Percentiles rank a stretch among this genome's conserved stretches.
These are phyloP conservation scores for Geopemphigus sp. DNA, from an alignment of 1,140 invertebrate species.

Conservation along the genomic window DNA sequence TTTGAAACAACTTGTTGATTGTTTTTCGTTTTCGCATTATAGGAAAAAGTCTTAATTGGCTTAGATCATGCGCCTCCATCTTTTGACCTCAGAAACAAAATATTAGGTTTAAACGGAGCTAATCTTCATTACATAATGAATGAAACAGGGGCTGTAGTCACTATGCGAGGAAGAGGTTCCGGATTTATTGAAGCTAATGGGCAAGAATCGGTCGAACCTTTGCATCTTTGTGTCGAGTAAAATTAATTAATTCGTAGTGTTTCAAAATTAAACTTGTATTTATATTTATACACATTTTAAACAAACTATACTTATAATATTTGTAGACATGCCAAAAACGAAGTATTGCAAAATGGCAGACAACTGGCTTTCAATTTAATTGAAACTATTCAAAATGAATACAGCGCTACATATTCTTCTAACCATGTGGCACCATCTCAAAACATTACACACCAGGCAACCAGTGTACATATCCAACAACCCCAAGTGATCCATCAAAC, in stretches of 20 bases:
- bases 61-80: constrained; percentile 72
- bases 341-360: constrained; percentile 70
- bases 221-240: constrained; percentile 73
- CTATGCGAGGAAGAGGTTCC: constrained; percentile 68
- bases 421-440: constrained; percentile 54
- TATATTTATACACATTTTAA: neutral
- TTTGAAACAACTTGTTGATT: too few relatives aligned
- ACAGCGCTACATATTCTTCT: constrained; percentile 53
- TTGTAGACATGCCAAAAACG: constrained; percentile 65
- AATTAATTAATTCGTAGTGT: neutral
- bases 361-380: constrained; percentile 74
- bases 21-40: constrained; percentile 31
- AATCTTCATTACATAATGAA: constrained; percentile 74
- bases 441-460: constrained; percentile 51
- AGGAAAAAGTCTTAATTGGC: constrained; percentile 74
- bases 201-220: constrained; percentile 72
- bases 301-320: neutral
- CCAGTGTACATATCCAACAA: constrained; percentile 21
- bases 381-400: constrained; percentile 75
- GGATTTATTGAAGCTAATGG: constrained; percentile 64
- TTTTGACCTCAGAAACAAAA: constrained; percentile 72
- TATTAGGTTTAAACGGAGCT: constrained; percentile 68
- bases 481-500: constrained; percentile 40
- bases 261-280: neutral
- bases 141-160: constrained; percentile 74